A percentile compares a stretch with the other conserved stretches of the same genome.
Evolutionary conservation across 2,888 invertebrate genomes (phyloP).

Genomic region (Physocephala rufipes): DNA sequence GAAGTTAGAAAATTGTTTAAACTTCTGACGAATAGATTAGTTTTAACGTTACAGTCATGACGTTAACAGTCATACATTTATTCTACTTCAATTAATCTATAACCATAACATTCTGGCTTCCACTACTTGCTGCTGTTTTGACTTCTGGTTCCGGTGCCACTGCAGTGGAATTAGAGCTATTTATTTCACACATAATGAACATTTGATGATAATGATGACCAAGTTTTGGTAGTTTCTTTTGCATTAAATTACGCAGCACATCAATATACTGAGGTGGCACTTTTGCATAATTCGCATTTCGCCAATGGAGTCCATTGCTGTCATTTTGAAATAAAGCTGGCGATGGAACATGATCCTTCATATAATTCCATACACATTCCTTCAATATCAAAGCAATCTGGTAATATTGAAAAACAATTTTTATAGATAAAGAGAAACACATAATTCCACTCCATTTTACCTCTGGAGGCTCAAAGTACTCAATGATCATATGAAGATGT

Average conservation of each 20-base stretch:
- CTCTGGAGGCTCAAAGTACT: constrained; percentile 77
- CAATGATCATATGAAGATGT: constrained; percentile 79
- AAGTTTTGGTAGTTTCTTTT: constrained; percentile 79
- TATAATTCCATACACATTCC: constrained; percentile 90
- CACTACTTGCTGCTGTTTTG: neutral
- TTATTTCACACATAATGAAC: constrained; percentile 68
- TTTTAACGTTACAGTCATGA: too few species aligned
- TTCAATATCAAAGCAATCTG: constrained; percentile 81
- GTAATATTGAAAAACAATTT: constrained; percentile 44
- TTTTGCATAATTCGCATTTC: constrained; percentile 74
- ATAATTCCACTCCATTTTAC: constrained; percentile 42
- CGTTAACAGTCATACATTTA: neutral
- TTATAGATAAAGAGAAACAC: too few species aligned
- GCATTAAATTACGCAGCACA: constrained; percentile 79
- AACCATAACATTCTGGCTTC: neutral
- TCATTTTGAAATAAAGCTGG: constrained; percentile 81
- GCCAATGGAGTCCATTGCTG: constrained; percentile 77
- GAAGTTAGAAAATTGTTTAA: too few species aligned
- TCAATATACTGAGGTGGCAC: constrained; percentile 82
- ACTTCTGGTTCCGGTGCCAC: neutral
- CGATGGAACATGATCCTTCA: constrained; percentile 87
- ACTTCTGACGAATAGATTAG: too few species aligned
- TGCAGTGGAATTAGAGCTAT: constrained; percentile 34
- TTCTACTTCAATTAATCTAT: neutral
- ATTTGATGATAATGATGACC: constrained; percentile 82